Evolutionary conservation across 2,113 vertebrate genomes (phyloP).

Genomic region (Colius striatus): DNA sequence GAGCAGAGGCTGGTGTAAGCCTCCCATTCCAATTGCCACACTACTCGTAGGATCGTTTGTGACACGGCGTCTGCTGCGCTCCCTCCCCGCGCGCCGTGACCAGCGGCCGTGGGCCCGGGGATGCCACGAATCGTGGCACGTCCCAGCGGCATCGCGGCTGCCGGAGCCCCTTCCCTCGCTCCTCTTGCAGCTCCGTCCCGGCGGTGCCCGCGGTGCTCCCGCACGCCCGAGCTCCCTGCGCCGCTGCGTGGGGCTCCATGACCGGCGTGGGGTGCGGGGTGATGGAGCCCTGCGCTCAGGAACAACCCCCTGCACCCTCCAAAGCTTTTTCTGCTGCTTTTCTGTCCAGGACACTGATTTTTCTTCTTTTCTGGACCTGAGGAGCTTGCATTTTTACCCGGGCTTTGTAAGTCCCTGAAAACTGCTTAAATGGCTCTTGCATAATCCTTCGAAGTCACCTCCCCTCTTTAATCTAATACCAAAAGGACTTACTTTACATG

Average conservation of each 20-base stretch:
- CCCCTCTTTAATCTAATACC: constrained; percentile 54
- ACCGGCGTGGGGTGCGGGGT: background rate
- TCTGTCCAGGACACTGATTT: background rate
- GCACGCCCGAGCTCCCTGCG: background rate
- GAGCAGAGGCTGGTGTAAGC: background rate
- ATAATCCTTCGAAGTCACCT: constrained; percentile 62
- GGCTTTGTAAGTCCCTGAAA: background rate
- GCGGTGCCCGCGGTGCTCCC: background rate
- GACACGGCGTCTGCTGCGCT: background rate
- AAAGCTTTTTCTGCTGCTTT: background rate
- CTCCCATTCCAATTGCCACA: background rate
- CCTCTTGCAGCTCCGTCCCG: background rate
- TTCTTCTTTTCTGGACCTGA: background rate
- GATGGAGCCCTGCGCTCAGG: background rate
- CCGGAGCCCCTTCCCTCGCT: background rate
- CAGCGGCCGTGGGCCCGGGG: background rate
- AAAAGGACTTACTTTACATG: constrained; percentile 37
- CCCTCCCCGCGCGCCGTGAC: background rate
- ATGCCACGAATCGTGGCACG: background rate
- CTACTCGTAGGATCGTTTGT: background rate
- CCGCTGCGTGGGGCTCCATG: background rate
- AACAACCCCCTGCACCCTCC: background rate
- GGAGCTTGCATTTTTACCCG: background rate
- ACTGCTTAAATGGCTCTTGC: constrained; percentile 50
- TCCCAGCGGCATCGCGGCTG: fast-evolving